Base-by-base conservation (phyloP, 2,797 vertebrate genomes). In the Chloroceryle amazona region DNA sequence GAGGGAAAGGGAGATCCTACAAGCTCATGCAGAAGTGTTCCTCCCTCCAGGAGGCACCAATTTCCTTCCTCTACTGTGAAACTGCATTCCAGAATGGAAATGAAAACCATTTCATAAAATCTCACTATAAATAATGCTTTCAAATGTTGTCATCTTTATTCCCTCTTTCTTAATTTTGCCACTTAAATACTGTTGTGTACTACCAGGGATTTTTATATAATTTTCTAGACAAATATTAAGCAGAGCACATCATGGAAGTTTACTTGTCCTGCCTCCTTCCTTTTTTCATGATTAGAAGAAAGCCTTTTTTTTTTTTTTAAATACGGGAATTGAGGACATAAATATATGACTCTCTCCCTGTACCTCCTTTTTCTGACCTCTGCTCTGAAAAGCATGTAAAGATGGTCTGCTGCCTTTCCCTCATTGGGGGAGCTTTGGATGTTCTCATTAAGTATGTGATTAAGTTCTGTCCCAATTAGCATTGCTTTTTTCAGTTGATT, bases 311-410 rank as follows among this genome's bases (percentile, higher is more conserved):
- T 65, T n/a, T 46, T n/a, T 46, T 47, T 37, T 37, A 37, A 37
- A 14, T 22, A 17, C 10, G 61, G 29, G 51, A 15, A 92, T 62
- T 31, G 85, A 83, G 91, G 68, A 95, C 91, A 91, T 71, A 86
- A 88, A 86, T 61, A 37, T 14, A 35, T 41, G 18, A 67, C 74
- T 89, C 44, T 23, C 14, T 71, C 65, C 74, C 68, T 52, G 65
- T 41, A 65, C 65, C n/a, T 85, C 54, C 44, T 86, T 88, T 86
- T 82, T 78, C 75, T 88, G 72, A 57, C 68, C 80, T 61, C 51
- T 91, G 47, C 33, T 89, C 33, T 85, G 67, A 72, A 85, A 95
- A 94, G 20, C 52, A 57, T 37, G 41, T 60, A 93, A 93, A 84
- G 54, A 88, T 19, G 22, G 52, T 26, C 49, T 81, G 49, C 42